Evolutionary conservation across 1,140 invertebrate species (phyloP).

Genomic region (Thaumatotibia leucotreta): DNA sequence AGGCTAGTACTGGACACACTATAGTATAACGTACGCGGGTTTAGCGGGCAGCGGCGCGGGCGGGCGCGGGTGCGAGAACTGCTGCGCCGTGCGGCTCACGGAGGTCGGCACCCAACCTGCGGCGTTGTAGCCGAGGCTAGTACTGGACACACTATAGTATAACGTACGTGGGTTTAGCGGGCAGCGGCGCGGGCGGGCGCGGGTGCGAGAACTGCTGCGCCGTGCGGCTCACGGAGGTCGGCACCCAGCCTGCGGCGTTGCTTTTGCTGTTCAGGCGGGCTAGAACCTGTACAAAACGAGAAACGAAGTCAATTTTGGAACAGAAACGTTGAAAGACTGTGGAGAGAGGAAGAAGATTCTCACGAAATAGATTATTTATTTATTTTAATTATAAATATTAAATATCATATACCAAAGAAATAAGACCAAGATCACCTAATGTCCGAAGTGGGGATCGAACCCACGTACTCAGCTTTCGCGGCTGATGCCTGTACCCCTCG

Average conservation of each 20-base stretch:
- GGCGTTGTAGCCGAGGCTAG: slow-evolving; percentile 92
- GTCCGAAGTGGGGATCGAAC: too few species aligned
- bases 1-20: too few species aligned
- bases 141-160: slow-evolving; percentile 84
- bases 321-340: too few species aligned
- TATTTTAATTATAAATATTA: too few species aligned
- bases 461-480: too few species aligned
- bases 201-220: slow-evolving; percentile 94
- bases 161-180: slow-evolving; percentile 59
- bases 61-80: slow-evolving; percentile 92
- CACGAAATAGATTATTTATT: too few species aligned
- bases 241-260: slow-evolving; percentile 96
- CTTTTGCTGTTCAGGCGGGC: slow-evolving; percentile 88
- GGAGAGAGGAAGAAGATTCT: too few species aligned
- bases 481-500: too few species aligned
- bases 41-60: slow-evolving; percentile 64
- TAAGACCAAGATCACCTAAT: too few species aligned
- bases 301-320: too few species aligned
- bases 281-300: slow-evolving; percentile 76
- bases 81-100: slow-evolving; percentile 92
- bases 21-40: too few species aligned
- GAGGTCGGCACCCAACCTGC: slow-evolving; percentile 97
- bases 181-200: slow-evolving; percentile 78
- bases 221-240: slow-evolving; percentile 93
- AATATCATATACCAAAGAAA: too few species aligned